These are phyloP conservation scores for Himalopsyche japonica DNA, from an alignment of 2,888 invertebrate species.

Conservation along the genomic window DNA sequence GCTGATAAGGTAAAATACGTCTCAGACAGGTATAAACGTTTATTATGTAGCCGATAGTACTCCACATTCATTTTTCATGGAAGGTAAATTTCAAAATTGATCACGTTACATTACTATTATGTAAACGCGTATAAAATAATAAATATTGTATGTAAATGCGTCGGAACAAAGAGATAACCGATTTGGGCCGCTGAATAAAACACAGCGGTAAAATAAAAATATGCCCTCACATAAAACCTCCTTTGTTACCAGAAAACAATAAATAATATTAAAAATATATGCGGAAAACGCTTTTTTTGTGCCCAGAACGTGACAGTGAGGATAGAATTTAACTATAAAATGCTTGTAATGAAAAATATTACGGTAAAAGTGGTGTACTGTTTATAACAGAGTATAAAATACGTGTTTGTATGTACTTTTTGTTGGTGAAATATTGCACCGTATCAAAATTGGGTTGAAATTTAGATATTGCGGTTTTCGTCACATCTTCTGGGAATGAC, in stretches of 20 bases:
- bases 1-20: too few relatives aligned
- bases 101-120: background rate
- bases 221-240: conserved; percentile 27
- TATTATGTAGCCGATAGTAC: background rate
- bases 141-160: conserved; percentile 17
- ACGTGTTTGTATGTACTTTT: too few relatives aligned
- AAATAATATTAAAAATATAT: conserved; percentile 27
- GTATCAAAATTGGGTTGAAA: too few relatives aligned
- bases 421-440: too few relatives aligned
- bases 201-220: conserved; percentile 24
- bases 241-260: conserved; percentile 22
- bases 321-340: conserved; percentile 4
- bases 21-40: too few relatives aligned
- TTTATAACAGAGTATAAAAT: background rate
- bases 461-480: too few relatives aligned
- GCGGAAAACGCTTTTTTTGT: conserved; percentile 7
- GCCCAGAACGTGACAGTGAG: background rate
- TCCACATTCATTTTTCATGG: background rate
- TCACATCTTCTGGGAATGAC: too few relatives aligned
- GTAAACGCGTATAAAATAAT: background rate
- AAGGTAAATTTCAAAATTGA: background rate
- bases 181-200: background rate
- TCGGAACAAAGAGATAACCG: conserved; percentile 22
- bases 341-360: background rate
- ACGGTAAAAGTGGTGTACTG: background rate